Base-by-base conservation (phyloP, 1,140 invertebrate genomes). In the Pseudoatta argentina region DNA sequence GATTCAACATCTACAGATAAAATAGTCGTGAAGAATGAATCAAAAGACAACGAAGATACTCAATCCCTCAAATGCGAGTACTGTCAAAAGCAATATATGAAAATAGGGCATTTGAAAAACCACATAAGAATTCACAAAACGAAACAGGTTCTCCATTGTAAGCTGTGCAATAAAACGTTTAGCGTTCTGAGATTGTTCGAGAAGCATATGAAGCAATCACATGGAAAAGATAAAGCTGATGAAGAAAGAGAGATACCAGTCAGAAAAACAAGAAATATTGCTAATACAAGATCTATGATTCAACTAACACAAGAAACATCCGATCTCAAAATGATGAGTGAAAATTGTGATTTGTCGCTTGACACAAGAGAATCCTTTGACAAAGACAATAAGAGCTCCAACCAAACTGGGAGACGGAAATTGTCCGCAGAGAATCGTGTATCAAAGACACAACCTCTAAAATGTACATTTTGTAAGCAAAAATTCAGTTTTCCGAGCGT, bases 401-500 rank as follows among this genome's bases (percentile, higher is more conserved):
- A 8, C 48, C 51, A 71, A 5, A 89, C 24, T 0, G 48, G 69
- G 12, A 86, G 51, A 27, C 81, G 72, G 44, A 86, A 67, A 10
- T 8, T 44, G 0, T 14, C 53, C 0, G 0, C 51, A 12, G 88
- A 90, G 12, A 90, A 6, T 30, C 78, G 88, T 2, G 18, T 63
- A 8, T 59, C 76, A n/a, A 91, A 88, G 18, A 10, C 82, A 8
- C 79, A 88, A 14, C 39, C 86, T 2, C 21, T 91, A n/a, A 10
- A 90, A 61, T 94, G 93, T 55, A 79, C 85, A 1, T 93, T 91
- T 55, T 94, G 93, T 48, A 88, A 92, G 53, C 92, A 92, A 66
- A 93, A 91, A 71, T 94, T 94, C 18, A 90, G 83, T n/a, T 94
- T 92, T 63, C 93, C 92, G 7, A 94, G 93, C 48, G 92, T 93